A percentile compares a stretch with the other conserved stretches of the same genome.
Evolutionary conservation across 2,888 invertebrate genomes (phyloP).

Genomic region (Coenonympha arcania): DNA sequence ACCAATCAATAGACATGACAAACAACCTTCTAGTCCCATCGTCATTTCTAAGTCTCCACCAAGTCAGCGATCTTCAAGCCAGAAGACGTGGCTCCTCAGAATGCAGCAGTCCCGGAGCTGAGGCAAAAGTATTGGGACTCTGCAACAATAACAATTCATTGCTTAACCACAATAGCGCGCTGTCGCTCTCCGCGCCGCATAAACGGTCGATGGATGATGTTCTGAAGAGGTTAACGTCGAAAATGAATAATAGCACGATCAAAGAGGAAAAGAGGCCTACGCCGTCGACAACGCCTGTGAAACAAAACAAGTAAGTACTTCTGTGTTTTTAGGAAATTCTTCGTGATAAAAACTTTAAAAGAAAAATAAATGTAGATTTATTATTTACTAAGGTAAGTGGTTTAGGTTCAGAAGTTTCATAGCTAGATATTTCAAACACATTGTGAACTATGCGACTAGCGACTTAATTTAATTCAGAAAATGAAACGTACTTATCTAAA

Average conservation of each 20-base stretch:
- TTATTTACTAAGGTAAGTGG: too few relatives aligned
- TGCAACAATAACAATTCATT: conserved; percentile 78
- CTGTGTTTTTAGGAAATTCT: too few relatives aligned
- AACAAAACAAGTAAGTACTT: conserved; percentile 73
- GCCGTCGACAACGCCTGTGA: conserved; percentile 79
- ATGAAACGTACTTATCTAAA: too few relatives aligned
- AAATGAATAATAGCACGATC: conserved; percentile 85
- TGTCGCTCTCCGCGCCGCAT: conserved; percentile 69
- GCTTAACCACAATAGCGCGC: conserved; percentile 76
- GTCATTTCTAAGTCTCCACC: conserved; percentile 72
- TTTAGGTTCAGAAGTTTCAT: too few relatives aligned
- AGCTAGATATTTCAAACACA: too few relatives aligned
- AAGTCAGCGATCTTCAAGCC: conserved; percentile 69
- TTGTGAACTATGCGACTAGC: too few relatives aligned
- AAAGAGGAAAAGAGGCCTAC: conserved; percentile 82
- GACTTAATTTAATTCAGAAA: too few relatives aligned
- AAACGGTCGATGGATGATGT: conserved; percentile 95
- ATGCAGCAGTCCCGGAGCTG: conserved; percentile 81
- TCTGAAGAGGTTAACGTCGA: conserved; percentile 86
- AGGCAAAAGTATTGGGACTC: conserved; percentile 77
- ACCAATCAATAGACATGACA: conserved; percentile 75
- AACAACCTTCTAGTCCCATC: conserved; percentile 73
- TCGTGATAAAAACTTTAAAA: background rate
- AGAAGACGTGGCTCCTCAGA: conserved; percentile 77
- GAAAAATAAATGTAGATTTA: background rate